phyloP scores from a whole-genome alignment of 2,888 invertebrate species.

The Mimumesa dahlbomi region DNA sequence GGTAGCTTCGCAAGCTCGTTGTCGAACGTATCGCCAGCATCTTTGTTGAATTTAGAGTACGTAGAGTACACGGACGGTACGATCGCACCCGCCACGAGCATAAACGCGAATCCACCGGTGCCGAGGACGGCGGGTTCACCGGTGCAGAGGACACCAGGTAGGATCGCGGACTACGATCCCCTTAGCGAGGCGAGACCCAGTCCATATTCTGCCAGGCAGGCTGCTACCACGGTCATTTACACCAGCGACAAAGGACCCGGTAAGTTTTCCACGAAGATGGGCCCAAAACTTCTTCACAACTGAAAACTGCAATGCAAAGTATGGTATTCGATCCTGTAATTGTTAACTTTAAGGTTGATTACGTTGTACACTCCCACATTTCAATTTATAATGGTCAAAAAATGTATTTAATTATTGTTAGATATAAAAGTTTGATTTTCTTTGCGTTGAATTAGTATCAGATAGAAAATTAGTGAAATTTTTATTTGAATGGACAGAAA shows the following conservation, averaged over 20 bases:
- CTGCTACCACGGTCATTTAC: constrained; percentile 91
- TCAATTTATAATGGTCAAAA: too few species aligned
- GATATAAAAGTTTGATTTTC: too few species aligned
- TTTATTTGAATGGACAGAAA: too few species aligned
- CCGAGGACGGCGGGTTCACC: constrained; percentile 67
- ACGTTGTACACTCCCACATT: too few species aligned
- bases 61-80: constrained; percentile 79
- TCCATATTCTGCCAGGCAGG: constrained; percentile 88
- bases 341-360: too few species aligned
- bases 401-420: too few species aligned
- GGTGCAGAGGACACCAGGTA: constrained; percentile 84
- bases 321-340: too few species aligned
- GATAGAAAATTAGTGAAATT: too few species aligned
- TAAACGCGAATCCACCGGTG: constrained; percentile 64
- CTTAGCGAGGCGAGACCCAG: constrained; percentile 86
- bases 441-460: too few species aligned
- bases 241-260: constrained; percentile 88
- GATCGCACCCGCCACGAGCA: constrained; percentile 73
- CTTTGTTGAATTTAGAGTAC: constrained; percentile 72
- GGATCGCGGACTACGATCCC: constrained; percentile 91
- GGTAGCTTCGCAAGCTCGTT: constrained; percentile 4
- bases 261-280: too few species aligned
- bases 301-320: too few species aligned
- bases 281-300: too few species aligned
- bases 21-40: constrained; percentile 48